Evolutionary conservation across 2,113 vertebrate genomes (phyloP), one percentile per base, ranked within the genome.

Genomic region (Stigmatopora argus): DNA sequence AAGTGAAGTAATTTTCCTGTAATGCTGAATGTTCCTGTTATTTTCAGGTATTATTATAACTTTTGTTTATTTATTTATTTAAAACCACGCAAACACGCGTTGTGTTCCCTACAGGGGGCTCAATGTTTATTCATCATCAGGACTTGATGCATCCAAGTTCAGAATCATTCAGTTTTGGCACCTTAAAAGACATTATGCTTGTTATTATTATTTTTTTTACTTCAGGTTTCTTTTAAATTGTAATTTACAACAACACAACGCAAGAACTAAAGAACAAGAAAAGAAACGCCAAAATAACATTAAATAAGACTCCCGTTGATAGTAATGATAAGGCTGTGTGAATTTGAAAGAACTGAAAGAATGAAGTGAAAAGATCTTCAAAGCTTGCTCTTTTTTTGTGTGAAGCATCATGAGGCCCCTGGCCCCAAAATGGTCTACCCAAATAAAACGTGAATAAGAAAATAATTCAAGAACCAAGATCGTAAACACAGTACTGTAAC

Each of bases 91-190:
- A 77, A 38, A 70, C 52, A 76, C 67, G 72, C 61, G 1, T 67
- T 72, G 66, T 78, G 76, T 84, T 85, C 82, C 86, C 83, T 74
- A 78, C 65, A 67, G 77, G 83, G 80, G 77, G 81, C 72, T 83
- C 73, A 77, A 77, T 82, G 85, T 86, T 90, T 90, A 88, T 89
- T 90, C 58, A 72, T 87, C 83, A 82, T 86, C 83, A 83, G 81
- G 86, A 86, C 78, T 86, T 85, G 86, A 89, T 84, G 84, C 86
- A 87, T 89, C 89, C 86, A 87, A 86, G 85, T 87, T 86, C 78
- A 87, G 86, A 88, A 84, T 87, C 78, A 83, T 88, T 89, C 82
- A 76, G 80, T 89, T 88, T 89, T 89, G 88, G 88, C 87, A 89
- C 86, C 86, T 89, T 88, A 72, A 82, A 88, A 86, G 83, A 87